These are phyloP conservation scores for Chaenogobius annularis DNA, from an alignment of 2,113 vertebrate genomes.

Conservation along the genomic window DNA sequence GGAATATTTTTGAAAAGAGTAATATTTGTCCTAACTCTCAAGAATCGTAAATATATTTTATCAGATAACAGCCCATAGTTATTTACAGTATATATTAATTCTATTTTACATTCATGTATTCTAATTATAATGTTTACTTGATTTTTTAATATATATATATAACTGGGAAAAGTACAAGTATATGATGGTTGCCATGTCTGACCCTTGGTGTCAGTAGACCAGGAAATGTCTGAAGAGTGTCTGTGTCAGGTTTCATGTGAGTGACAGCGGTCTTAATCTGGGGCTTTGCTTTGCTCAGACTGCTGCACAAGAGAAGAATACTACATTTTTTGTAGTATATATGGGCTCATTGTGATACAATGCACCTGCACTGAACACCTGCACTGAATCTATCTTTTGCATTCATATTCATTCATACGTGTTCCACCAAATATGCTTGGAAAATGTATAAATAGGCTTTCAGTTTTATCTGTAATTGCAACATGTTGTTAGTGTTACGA, in stretches of 20 bases:
- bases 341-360: conserved; percentile 9
- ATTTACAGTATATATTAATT: too few species aligned
- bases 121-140: too few species aligned
- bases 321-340: conserved; percentile 23
- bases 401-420: neutral
- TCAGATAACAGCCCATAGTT: too few species aligned
- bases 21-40: too few species aligned
- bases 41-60: too few species aligned
- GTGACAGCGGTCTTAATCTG: conserved; percentile 4
- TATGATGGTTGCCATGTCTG: conserved; percentile 2
- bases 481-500: too few species aligned
- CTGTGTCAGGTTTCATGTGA: conserved; percentile 13
- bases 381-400: neutral
- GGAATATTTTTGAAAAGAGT: too few species aligned
- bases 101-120: too few species aligned
- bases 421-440: too few species aligned
- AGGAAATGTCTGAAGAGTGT: conserved; percentile 3
- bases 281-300: conserved; percentile 3
- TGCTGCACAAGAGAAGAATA: neutral
- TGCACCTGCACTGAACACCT: neutral
- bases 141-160: too few species aligned
- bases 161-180: neutral
- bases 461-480: too few species aligned
- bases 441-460: too few species aligned
- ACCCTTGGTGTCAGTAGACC: neutral